Evolutionary conservation across 2,888 invertebrate genomes (phyloP).

Genomic region (Caradrina kadenii): DNA sequence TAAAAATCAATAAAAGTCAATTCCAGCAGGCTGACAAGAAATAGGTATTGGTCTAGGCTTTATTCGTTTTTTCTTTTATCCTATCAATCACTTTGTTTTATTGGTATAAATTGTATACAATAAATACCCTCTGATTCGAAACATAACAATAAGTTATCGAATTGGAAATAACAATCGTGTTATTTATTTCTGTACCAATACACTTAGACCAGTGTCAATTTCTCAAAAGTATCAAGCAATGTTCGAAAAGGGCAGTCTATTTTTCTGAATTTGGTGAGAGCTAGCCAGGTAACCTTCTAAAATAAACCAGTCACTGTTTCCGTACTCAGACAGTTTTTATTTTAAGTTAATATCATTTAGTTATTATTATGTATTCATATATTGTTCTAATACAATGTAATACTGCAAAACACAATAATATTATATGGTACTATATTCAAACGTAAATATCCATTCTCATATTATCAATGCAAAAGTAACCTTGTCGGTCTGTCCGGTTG

Average conservation of each 20-base stretch:
- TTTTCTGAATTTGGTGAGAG: conserved; percentile 41
- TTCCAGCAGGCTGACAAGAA: background rate
- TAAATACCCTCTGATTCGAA: background rate
- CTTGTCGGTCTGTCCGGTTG: too few relatives aligned
- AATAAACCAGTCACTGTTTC: too few relatives aligned
- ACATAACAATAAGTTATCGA: conserved; percentile 1
- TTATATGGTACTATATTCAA: too few relatives aligned
- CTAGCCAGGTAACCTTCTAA: background rate
- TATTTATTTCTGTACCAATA: conserved; percentile 25
- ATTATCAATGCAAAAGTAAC: too few relatives aligned
- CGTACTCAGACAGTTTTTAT: too few relatives aligned
- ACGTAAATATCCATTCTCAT: too few relatives aligned
- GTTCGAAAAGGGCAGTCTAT: conserved; percentile 29
- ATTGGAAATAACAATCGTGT: conserved; percentile 18
- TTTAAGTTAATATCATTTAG: too few relatives aligned
- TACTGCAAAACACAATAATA: too few relatives aligned
- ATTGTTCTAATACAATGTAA: too few relatives aligned
- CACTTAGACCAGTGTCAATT: conserved; percentile 38
- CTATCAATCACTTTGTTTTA: background rate
- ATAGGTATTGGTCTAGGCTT: background rate
- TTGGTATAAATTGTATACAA: background rate
- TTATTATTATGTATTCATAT: too few relatives aligned
- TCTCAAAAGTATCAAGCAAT: conserved; percentile 30
- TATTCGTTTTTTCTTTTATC: background rate
- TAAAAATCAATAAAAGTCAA: background rate